These are phyloP conservation scores for Apaloderma vittatum DNA, from an alignment of 2,113 vertebrate genomes.

Conservation along the genomic window DNA sequence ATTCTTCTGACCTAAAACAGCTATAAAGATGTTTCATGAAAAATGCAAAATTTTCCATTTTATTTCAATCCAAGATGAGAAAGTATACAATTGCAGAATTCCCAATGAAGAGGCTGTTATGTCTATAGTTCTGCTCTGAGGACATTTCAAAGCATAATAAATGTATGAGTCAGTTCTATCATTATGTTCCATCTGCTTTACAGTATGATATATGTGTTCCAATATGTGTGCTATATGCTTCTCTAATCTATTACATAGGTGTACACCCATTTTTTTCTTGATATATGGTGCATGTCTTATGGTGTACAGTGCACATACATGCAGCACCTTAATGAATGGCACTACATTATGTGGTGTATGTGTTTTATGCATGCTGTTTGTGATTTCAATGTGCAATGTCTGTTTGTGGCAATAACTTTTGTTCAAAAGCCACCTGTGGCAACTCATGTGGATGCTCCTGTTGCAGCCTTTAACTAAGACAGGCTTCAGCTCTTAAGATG, in stretches of 20 bases:
- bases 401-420: not conserved
- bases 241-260: not conserved
- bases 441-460: not conserved
- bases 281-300: not conserved
- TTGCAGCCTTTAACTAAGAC: not conserved
- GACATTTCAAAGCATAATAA: not conserved
- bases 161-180: not conserved
- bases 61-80: not conserved
- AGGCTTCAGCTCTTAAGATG: not conserved
- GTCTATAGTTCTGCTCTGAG: not conserved
- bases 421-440: not conserved
- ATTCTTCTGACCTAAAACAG: not conserved
- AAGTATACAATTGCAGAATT: not conserved
- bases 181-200: not conserved
- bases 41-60: not conserved
- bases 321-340: not conserved
- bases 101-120: not conserved
- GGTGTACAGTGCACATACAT: too few species aligned
- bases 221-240: not conserved
- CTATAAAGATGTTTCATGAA: not conserved
- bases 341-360: not conserved
- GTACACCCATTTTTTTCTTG: not conserved
- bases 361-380: not conserved
- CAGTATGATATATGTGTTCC: not conserved
- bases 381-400: not conserved